Evolutionary conservation across 2,888 invertebrate genomes (phyloP).

Genomic region (Agonopterix heracliana): DNA sequence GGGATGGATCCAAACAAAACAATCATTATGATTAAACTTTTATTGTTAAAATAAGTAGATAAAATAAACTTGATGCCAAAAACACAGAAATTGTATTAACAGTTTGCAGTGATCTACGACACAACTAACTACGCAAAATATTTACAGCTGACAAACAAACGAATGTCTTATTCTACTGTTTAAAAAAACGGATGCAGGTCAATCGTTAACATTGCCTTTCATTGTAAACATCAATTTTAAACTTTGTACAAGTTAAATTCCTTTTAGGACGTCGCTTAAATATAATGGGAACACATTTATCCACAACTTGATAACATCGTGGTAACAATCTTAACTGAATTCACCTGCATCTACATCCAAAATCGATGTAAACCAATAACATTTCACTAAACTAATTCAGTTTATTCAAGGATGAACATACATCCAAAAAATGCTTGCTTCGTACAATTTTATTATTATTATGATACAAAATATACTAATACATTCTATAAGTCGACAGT

Average conservation of each 20-base stretch:
- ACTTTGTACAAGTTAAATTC: constrained; percentile 39
- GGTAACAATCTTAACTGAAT: constrained; percentile 57
- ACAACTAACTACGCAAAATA: constrained; percentile 63
- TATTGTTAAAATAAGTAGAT: constrained; percentile 75
- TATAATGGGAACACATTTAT: constrained; percentile 51
- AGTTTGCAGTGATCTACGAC: constrained; percentile 58
- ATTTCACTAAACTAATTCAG: constrained; percentile 44
- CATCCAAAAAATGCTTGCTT: constrained; percentile 44
- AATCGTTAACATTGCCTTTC: constrained; percentile 55
- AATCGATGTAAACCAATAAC: constrained; percentile 30
- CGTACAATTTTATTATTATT: constrained; percentile 42
- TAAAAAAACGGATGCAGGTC: constrained; percentile 62
- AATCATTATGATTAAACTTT: constrained; percentile 54
- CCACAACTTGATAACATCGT: constrained; percentile 40
- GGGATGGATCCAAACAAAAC: not conserved
- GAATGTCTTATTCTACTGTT: constrained; percentile 45
- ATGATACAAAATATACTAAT: constrained; percentile 45
- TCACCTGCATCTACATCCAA: constrained; percentile 59
- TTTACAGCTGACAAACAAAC: constrained; percentile 68
- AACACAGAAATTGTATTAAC: constrained; percentile 70
- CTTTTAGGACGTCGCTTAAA: constrained; percentile 45
- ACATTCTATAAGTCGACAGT: constrained; percentile 30
- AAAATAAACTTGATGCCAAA: constrained; percentile 73
- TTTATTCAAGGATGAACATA: constrained; percentile 35
- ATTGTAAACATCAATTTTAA: constrained; percentile 6